Base-by-base conservation (phyloP, 2,113 vertebrate species). In the Siniperca knerii region DNA sequence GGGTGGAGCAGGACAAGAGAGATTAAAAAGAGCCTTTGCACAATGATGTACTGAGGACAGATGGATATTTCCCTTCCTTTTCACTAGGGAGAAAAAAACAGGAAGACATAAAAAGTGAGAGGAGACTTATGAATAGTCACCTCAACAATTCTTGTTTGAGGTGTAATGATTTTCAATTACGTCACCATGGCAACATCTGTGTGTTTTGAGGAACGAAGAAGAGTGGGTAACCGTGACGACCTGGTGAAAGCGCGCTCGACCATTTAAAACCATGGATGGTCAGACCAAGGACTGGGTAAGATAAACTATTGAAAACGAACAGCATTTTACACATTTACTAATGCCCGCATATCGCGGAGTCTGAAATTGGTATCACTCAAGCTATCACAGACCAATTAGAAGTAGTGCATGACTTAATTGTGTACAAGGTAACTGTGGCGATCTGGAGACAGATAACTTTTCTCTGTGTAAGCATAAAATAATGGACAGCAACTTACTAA, bases 151-250 rank as follows among this genome's bases (percentile, higher is more conserved):
- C 77, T 91, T 93, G 85, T 91, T 84, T 84, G 69, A 91, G 86
- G 91, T 87, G 69, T 88, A 93, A 94, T 92, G 92, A 94, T 95
- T 95, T 94, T 93, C 89, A 94, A 92, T 94, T 91, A 94, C 21
- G 68, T 94, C 64, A 70, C 93, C 93, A 92, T 93, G 86, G 91
- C 76, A 95, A 95, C 91, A 67, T 82, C 70, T 29, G 70, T 80
- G 77, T 65, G 80, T 93, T 89, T 89, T 71, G 74, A 77, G 58
- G 42, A 82, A 75, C 11, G 50, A 69, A 87, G 33, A 82, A 21
- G 62, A 81, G 71, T 40, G 76, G 54, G 79, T 83, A 85, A 86
- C 58, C 21, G 57, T 84, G 81, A 75, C 40, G 37, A 87, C 77
- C 70, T 40, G 55, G 71, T 71, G 82, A 84, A 77, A 85, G 73